Base-by-base conservation (phyloP, 2,797 vertebrate genomes). In the Anniella stebbinsi region DNA sequence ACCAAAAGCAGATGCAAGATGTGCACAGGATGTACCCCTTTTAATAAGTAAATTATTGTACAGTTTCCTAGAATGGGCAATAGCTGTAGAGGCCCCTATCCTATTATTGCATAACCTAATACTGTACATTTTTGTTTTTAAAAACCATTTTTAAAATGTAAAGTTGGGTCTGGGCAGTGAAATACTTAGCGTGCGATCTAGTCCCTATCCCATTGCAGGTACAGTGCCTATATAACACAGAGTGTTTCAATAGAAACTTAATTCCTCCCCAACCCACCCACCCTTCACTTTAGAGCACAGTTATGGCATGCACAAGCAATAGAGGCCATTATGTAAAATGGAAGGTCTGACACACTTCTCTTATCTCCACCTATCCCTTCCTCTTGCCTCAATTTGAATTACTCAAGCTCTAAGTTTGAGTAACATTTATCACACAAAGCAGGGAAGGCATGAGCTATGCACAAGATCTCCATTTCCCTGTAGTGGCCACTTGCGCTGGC, bases 1-100 rank as follows among this genome's bases (percentile, higher is more conserved):
- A 92, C 91, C 88, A 73, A 87, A 89, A 33, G n/a, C 36, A 82
- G 78, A 54, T 81, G 30, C 45, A 90, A 41, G 69, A 90, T n/a
- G 48, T 86, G 38, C 13, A 85, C 86, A 90, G 51, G 38, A 86
- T n/a, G 2, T 67, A 78, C 38, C 25, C 6, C 7, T 80, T 36
- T 81, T 48, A 85, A 70, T 60, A 48, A 21, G 15, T 80, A 51
- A 88, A 75, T n/a, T 60, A 75, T n/a, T 60, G 38, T 89, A 67
- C 18, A 69, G 38, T 89, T 84, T 18, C 6, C 83, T 94, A 83
- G 87, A 77, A 48, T 82, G 91, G 91, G 30, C 28, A 30, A 83
- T 93, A 92, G 86, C 70, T 77, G 57, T 90, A 75, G 57, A 45
- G n/a, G n/a, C 17, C 77, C 84, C 48, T 54, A 45, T 72, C 48